Percentiles rank a stretch among this genome's conserved stretches.
Evolutionary conservation across 2,113 vertebrate species (phyloP).

Genomic region (Hippocampus barbouri): DNA sequence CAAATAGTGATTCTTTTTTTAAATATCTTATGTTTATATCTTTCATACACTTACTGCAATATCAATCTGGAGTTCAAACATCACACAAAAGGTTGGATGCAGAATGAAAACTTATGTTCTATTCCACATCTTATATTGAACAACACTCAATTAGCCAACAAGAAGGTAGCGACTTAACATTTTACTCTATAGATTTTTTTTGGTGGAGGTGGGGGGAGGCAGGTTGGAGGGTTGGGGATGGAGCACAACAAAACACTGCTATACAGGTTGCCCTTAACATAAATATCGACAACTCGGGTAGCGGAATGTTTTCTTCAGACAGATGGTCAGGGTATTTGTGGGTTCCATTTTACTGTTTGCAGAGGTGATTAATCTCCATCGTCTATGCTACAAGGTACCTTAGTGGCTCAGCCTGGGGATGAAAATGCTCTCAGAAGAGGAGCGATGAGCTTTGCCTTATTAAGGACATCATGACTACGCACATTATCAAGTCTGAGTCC

Average conservation of each 20-base stretch:
- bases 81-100: constrained; percentile 5
- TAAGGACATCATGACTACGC: neutral
- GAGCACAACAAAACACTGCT: neutral
- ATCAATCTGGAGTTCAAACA: constrained; percentile 13
- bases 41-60: constrained; percentile 21
- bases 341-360: neutral
- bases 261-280: neutral
- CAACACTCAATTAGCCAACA: constrained; percentile 14
- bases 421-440: neutral
- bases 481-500: neutral
- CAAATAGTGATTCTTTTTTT: constrained; percentile 34
- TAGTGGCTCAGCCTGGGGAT: neutral
- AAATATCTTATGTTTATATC: constrained; percentile 49
- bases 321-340: neutral
- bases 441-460: neutral
- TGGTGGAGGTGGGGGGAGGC: neutral
- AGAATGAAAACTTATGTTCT: constrained; percentile 5
- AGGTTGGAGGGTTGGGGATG: neutral
- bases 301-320: constrained; percentile 27
- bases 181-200: constrained; percentile 16
- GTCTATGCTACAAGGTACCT: neutral
- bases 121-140: constrained; percentile 13
- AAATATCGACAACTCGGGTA: neutral
- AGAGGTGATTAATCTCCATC: neutral
- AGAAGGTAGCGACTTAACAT: constrained; percentile 3